These are phyloP conservation scores for Cyphomyrus plagiostoma DNA, from an alignment of 2,113 vertebrate species.

Conservation along the genomic window DNA sequence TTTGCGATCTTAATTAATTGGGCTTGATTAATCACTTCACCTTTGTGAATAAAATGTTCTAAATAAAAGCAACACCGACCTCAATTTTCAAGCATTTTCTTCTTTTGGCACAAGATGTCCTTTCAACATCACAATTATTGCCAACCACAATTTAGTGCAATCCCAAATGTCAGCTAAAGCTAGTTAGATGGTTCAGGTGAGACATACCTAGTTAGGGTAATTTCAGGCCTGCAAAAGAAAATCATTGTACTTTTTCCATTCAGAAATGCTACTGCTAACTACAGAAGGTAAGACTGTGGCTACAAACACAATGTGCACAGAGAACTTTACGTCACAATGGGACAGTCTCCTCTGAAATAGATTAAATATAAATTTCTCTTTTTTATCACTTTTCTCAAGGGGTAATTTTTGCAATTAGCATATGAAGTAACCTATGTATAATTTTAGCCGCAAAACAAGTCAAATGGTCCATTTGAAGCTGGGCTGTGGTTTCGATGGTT, in stretches of 20 bases:
- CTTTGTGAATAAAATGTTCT: neutral
- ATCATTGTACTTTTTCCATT: neutral
- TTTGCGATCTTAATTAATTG: neutral
- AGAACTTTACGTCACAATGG: neutral
- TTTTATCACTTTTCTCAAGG: neutral
- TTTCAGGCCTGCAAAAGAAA: neutral
- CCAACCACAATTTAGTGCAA: neutral
- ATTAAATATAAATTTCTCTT: neutral
- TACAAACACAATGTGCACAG: neutral
- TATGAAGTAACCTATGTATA: neutral
- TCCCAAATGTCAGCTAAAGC: neutral
- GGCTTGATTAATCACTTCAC: neutral
- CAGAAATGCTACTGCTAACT: neutral
- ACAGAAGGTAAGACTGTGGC: neutral
- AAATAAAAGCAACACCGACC: neutral
- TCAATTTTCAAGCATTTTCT: neutral
- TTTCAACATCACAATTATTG: neutral
- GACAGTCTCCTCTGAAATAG: neutral
- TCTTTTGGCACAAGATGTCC: neutral
- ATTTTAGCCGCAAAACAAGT: neutral
- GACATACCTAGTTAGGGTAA: neutral
- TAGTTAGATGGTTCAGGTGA: neutral
- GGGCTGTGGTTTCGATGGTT: neutral
- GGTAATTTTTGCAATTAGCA: neutral
- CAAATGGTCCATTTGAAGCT: neutral